These are phyloP conservation scores for Acrocephalus kingi DNA, from an alignment of 2,113 vertebrate genomes.

Conservation along the genomic window DNA sequence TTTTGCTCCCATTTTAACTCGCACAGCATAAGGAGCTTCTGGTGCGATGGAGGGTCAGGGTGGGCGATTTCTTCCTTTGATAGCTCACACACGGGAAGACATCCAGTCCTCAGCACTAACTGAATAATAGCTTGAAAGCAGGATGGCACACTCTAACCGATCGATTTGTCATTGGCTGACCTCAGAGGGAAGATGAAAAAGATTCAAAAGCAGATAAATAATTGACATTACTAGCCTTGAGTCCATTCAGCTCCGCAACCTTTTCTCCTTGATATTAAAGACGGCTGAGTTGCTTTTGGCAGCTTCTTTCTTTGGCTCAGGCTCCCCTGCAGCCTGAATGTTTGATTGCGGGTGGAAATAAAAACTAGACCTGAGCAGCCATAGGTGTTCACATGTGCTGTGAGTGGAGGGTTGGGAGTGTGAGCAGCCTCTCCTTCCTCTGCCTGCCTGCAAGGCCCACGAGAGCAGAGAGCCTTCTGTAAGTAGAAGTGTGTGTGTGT, in stretches of 20 bases:
- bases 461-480: background rate
- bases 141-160: background rate
- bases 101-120: background rate
- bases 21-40: background rate
- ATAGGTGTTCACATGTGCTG: background rate
- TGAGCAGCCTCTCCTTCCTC: background rate
- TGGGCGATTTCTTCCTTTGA: background rate
- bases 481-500: background rate
- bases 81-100: background rate
- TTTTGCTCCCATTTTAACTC: background rate
- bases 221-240: constrained; percentile 28
- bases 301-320: constrained; percentile 11
- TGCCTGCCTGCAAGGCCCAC: background rate
- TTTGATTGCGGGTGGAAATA: constrained; percentile 19
- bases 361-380: background rate
- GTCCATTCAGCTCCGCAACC: background rate
- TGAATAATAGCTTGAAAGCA: constrained; percentile 43
- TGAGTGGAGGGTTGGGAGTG: background rate
- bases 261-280: constrained; percentile 52
- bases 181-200: constrained; percentile 32
- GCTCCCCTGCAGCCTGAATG: constrained; percentile 1
- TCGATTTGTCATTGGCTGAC: constrained; percentile 54
- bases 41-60: background rate
- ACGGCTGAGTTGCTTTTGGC: constrained; percentile 26
- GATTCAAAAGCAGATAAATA: constrained; percentile 59